phyloP scores from a whole-genome alignment of 2,113 vertebrate species.

The Antechinus flavipes region DNA sequence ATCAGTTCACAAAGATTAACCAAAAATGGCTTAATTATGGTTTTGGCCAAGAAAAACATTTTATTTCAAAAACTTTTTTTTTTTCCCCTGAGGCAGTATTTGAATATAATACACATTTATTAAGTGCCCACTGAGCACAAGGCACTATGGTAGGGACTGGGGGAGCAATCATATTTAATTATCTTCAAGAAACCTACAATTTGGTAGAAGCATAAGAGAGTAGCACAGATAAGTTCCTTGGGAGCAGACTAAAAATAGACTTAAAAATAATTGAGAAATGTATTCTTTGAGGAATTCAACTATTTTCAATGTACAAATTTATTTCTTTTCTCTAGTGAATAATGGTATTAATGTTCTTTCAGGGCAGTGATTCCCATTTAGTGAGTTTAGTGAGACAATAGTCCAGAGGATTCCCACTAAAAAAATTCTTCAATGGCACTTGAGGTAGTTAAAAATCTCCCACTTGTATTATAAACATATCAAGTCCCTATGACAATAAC shows the following conservation, averaged over 20 bases:
- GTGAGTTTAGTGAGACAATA: neutral
- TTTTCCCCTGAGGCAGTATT: neutral
- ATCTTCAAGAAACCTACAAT: neutral
- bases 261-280: neutral
- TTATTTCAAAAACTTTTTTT: neutral
- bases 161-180: neutral
- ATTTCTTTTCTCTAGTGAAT: neutral
- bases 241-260: neutral
- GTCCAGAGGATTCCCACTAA: neutral
- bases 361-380: neutral
- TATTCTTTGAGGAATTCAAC: neutral
- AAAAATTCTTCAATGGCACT: neutral
- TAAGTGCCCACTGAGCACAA: neutral
- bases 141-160: neutral
- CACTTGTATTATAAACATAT: neutral
- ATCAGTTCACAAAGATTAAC: neutral
- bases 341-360: neutral
- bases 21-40: neutral
- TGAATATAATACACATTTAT: neutral
- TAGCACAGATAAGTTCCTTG: neutral
- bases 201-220: neutral
- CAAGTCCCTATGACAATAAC: neutral
- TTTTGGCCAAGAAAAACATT: neutral
- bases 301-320: neutral
- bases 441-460: neutral